Base-by-base conservation (phyloP, 1,140 invertebrate species). In the Cepaea nemoralis region DNA sequence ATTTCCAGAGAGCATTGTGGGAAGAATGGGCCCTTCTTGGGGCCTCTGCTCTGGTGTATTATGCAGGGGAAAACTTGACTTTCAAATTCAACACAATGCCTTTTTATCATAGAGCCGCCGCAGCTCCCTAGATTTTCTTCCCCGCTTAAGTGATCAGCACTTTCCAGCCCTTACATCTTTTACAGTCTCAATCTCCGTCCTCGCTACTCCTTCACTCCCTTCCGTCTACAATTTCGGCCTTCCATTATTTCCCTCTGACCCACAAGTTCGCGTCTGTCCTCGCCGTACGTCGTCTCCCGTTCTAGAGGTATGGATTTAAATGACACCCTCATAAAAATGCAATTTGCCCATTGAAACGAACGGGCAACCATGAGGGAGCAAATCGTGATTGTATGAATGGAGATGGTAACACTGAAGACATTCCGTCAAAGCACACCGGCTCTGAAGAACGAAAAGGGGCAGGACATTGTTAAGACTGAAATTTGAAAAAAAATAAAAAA, bases 291-390 rank as follows among this genome's bases (percentile, higher is more conserved):
- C 50, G 24, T 40, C n/a, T 42, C 19, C n/a, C n/a, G 55, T 27
- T 37, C 24, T 48, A 27, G 73, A 6, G 73, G 35, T 6, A 1
- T 27, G 66, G 22, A 37, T 63, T n/a, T 67, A 79, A 79, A 63
- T 79, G 77, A 69, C 77, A 69, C 12, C 35, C 77, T 79, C 59
- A 79, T 79, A 40, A 79, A 79, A 79, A 79, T 69, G 77, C 77
- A 79, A 79, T 79, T 79, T 79, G 59, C 77, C 77, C 77, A 69
- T 79, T 79, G 77, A 79, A 42, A n/a, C 24, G 71, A 6, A 45
- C 71, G 71, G 75, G 71, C 73, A 80, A 73, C 74, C 73, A 77
- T 59, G 79, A 71, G 70, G 77, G 67, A 42, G 48, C 50, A 70
- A 37, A 40, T 45, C 80, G 71, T 74, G 80, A 48, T 59, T 1